phyloP scores from a whole-genome alignment of 2,113 vertebrate genomes.

The Pampusana beccarii region DNA sequence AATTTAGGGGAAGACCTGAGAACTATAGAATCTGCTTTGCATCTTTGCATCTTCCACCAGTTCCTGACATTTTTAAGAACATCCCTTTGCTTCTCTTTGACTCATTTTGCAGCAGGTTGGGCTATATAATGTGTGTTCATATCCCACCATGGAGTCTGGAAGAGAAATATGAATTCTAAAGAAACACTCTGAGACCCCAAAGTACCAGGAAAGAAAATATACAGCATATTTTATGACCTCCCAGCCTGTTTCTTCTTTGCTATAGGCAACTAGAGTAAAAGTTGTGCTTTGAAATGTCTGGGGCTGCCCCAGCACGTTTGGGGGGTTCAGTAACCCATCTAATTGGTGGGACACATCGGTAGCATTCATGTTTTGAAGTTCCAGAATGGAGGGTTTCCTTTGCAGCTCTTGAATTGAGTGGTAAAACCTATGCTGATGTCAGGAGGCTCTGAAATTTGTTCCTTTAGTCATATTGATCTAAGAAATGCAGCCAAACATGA shows the following conservation, averaged over 20 bases:
- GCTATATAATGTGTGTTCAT: not conserved
- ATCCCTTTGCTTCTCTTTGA: not conserved
- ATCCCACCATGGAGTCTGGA: not conserved
- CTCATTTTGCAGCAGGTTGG: not conserved
- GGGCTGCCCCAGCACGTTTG: not conserved
- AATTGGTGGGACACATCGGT: not conserved
- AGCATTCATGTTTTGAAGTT: not conserved
- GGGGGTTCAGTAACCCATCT: not conserved
- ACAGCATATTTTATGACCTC: not conserved
- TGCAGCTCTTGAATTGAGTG: not conserved
- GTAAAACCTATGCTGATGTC: not conserved
- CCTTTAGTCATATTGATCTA: conserved; percentile 9
- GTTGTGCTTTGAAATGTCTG: not conserved
- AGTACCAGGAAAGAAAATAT: not conserved
- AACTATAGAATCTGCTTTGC: not conserved
- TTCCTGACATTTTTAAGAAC: not conserved
- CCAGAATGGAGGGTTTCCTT: not conserved
- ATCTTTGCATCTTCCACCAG: not conserved
- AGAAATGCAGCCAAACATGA: conserved; percentile 18
- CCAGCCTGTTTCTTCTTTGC: not conserved
- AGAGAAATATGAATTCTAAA: not conserved
- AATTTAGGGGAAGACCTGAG: not conserved
- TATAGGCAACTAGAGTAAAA: not conserved
- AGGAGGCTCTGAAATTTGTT: not conserved
- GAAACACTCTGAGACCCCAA: not conserved